phyloP scores from a whole-genome alignment of 2,797 vertebrate genomes.

The Jordanella pulchra region DNA sequence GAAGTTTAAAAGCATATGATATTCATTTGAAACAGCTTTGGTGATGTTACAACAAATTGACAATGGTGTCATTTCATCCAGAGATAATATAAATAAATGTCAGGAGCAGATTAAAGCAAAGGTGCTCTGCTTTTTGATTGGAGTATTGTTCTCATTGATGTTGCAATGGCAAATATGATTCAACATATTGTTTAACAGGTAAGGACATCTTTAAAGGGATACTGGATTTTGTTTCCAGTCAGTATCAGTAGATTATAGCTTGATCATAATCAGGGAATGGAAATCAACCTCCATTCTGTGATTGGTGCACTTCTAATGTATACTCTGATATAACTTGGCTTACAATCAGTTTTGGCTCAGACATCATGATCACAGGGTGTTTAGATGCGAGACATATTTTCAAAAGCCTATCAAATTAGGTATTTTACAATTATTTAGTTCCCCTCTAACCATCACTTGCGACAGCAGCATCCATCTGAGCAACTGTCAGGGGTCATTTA shows the following conservation, averaged over 20 bases:
- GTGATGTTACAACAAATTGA: neutral
- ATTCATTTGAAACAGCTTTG: neutral
- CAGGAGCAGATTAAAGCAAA: neutral
- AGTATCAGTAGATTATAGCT: neutral
- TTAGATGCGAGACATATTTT: neutral
- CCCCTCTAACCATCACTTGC: constrained; percentile 31
- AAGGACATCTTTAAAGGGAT: no score
- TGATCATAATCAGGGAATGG: neutral
- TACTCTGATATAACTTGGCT: constrained; percentile 12
- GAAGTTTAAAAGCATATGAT: no score
- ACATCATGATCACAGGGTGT: neutral
- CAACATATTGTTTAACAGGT: no score
- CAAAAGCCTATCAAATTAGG: constrained; percentile 12
- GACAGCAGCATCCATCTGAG: constrained; percentile 40
- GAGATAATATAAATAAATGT: neutral
- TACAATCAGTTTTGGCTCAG: neutral
- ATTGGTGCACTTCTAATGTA: neutral
- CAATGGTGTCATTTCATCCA: neutral
- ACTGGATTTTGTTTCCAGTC: no score
- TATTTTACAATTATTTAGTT: constrained; percentile 17
- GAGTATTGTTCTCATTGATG: neutral
- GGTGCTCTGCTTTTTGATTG: neutral
- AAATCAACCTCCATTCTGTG: neutral
- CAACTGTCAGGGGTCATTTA: constrained; percentile 66
- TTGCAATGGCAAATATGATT: no score